These are phyloP conservation scores for Zosterops lateralis DNA, from an alignment of 2,113 vertebrate genomes.

Conservation along the genomic window DNA sequence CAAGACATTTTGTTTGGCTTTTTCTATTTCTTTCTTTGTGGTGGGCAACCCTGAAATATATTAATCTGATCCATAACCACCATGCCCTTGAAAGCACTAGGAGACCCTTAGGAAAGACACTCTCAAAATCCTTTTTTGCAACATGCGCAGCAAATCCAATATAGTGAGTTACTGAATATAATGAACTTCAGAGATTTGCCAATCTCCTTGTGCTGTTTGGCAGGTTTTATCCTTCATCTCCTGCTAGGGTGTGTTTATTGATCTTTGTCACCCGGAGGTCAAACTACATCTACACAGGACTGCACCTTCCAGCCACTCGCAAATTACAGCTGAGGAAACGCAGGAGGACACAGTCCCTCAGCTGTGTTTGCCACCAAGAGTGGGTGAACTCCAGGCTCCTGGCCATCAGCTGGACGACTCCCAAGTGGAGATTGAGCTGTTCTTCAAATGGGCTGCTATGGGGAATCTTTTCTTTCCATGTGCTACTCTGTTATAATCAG, in stretches of 20 bases:
- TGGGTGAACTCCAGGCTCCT: neutral
- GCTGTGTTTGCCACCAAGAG: neutral
- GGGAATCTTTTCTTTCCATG: neutral
- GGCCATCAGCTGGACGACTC: neutral
- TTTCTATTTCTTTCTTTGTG: neutral
- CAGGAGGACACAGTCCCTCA: neutral
- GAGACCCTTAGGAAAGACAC: neutral
- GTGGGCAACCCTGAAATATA: neutral
- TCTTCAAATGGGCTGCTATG: neutral
- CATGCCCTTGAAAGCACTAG: slow-evolving; percentile 14
- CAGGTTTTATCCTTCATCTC: neutral
- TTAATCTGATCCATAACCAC: neutral
- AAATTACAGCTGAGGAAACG: neutral
- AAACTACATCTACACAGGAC: neutral
- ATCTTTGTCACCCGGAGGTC: neutral
- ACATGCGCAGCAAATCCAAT: neutral
- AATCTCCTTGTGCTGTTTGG: neutral
- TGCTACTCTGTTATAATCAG: neutral
- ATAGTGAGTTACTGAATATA: neutral
- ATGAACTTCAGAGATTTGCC: neutral
- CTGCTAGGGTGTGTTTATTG: neutral
- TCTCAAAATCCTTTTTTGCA: neutral
- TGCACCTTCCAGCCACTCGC: neutral
- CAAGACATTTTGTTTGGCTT: neutral
- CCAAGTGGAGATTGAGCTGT: neutral